phyloP scores from a whole-genome alignment of 2,797 vertebrate genomes.

The Tragelaphus oryx region DNA sequence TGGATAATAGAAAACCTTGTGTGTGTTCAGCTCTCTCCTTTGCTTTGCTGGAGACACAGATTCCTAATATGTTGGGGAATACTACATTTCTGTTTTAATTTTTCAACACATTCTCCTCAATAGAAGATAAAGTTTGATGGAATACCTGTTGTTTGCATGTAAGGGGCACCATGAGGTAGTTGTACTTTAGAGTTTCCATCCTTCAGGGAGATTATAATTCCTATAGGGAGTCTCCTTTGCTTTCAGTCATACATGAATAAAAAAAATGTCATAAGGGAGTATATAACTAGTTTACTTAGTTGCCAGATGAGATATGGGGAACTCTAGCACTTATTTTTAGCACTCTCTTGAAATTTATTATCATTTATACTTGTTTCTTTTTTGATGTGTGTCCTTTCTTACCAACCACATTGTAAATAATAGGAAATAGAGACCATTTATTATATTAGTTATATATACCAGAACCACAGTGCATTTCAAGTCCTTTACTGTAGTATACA shows the following conservation, averaged over 20 bases:
- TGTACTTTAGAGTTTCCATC: neutral
- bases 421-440: neutral
- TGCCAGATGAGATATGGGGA: conserved; percentile 5
- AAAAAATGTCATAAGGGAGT: neutral
- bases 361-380: conserved; percentile 16
- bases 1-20: neutral
- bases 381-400: neutral
- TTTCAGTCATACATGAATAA: conserved; percentile 16
- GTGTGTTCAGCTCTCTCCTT: neutral
- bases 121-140: neutral
- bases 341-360: conserved; percentile 20
- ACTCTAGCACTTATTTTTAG: conserved; percentile 38
- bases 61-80: neutral
- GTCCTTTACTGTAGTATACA: neutral
- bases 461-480: neutral
- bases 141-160: conserved; percentile 1
- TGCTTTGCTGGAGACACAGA: neutral
- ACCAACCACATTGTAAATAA: neutral
- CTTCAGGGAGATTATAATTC: neutral
- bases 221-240: neutral
- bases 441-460: neutral
- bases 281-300: neutral
- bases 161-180: neutral
- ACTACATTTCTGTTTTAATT: conserved; percentile 16
- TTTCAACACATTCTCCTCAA: neutral